Percentiles rank a stretch among this genome's conserved stretches.
phyloP scores from a whole-genome alignment of 2,888 invertebrate species.

The Orthonevra nobilis region DNA sequence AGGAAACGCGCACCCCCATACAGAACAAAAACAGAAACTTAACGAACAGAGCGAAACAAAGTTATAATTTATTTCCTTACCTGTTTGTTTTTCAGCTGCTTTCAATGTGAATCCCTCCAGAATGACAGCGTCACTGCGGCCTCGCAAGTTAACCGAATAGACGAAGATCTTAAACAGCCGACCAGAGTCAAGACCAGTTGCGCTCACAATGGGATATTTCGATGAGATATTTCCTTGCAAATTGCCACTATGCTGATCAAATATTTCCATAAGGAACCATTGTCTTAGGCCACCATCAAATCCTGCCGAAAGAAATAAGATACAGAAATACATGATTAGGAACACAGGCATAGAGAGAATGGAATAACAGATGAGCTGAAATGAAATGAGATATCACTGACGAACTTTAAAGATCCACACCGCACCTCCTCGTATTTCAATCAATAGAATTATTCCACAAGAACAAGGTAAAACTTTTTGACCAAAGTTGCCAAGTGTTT shows the following conservation, averaged over 20 bases:
- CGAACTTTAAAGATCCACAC: no score
- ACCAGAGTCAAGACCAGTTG: constrained; percentile 89
- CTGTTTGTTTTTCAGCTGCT: constrained; percentile 88
- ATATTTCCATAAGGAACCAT: constrained; percentile 87
- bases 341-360: constrained; percentile 1
- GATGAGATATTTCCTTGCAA: constrained; percentile 86
- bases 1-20: neutral
- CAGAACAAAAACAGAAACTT: neutral
- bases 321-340: constrained; percentile 7
- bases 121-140: constrained; percentile 87
- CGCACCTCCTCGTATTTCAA: neutral
- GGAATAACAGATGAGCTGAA: constrained; percentile 43
- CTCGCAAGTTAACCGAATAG: constrained; percentile 91
- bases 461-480: constrained; percentile 7
- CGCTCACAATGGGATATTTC: constrained; percentile 87
- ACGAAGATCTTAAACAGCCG: constrained; percentile 88
- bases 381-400: constrained; percentile 50
- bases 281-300: constrained; percentile 90
- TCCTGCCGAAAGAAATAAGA: constrained; percentile 76
- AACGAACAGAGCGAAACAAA: neutral
- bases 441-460: constrained; percentile 5
- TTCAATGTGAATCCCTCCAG: constrained; percentile 88
- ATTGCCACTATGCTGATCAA: constrained; percentile 84
- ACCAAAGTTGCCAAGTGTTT: neutral
- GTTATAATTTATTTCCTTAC: constrained; percentile 79